Percentiles rank a stretch among this genome's conserved stretches.
Conservation (phyloP, 2,797 vertebrate species). For the Psittacula echo region DNA sequence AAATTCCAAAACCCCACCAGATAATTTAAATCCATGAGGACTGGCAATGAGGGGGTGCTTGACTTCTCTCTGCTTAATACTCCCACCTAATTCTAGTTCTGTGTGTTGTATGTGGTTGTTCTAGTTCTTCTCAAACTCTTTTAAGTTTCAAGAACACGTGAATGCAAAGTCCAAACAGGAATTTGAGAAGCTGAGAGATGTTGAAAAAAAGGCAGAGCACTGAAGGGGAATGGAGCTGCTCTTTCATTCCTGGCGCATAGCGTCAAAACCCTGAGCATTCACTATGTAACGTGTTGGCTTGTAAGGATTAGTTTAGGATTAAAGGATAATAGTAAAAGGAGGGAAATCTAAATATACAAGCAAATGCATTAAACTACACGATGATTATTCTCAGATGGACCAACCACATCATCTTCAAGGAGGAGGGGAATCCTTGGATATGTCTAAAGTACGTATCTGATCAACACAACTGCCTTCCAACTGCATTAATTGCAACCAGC, state of each 20-base stretch:
- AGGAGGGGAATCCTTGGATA: neutral
- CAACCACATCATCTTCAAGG: neutral
- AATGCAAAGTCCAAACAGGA: neutral
- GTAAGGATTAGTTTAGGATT: neutral
- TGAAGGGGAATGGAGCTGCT: neutral
- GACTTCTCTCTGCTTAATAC: neutral
- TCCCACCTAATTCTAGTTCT: neutral
- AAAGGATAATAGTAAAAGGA: neutral
- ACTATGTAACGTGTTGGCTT: neutral
- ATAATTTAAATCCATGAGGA: neutral
- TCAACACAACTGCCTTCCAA: neutral
- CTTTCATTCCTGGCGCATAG: neutral
- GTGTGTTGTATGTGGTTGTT: too few species aligned
- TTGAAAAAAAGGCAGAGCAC: neutral
- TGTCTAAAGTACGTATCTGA: neutral
- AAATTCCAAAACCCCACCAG: neutral
- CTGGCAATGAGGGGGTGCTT: neutral
- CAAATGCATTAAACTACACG: neutral
- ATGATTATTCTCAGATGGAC: conserved; percentile 21
- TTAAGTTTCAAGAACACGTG: neutral
- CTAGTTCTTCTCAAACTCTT: neutral
- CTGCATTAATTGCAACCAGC: neutral
- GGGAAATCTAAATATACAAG: neutral
- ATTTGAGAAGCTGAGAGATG: neutral
- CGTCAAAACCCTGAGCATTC: neutral